These are phyloP conservation scores for Platichthys stellatus DNA, from an alignment of 2,113 vertebrate genomes.

Conservation along the genomic window DNA sequence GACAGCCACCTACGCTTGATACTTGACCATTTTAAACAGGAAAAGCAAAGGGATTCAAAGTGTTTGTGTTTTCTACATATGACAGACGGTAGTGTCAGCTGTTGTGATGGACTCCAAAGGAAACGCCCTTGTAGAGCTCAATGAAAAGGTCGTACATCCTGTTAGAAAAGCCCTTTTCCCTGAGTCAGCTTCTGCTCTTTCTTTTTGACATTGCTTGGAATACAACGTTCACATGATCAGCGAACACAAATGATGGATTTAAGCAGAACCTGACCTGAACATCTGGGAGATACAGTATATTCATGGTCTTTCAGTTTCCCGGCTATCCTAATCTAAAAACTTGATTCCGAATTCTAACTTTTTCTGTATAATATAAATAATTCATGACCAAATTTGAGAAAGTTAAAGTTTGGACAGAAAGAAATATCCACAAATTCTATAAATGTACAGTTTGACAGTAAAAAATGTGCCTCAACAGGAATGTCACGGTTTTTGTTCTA, in stretches of 20 bases:
- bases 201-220: conserved; percentile 1
- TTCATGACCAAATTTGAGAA: no score
- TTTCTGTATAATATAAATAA: no score
- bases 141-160: conserved; percentile 15
- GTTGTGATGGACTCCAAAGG: neutral
- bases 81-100: conserved; percentile 10
- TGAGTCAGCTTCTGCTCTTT: conserved; percentile 16
- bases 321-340: no score
- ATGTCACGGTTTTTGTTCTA: no score
- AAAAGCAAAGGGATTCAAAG: neutral
- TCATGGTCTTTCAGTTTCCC: no score
- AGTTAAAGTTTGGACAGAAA: no score
- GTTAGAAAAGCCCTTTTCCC: conserved; percentile 18
- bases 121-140: conserved; percentile 15
- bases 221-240: neutral
- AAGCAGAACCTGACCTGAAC: conserved; percentile 1
- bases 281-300: neutral
- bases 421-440: no score
- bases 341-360: no score
- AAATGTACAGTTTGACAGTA: no score
- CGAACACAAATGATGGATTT: neutral
- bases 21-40: conserved; percentile 32
- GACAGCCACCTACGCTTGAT: conserved; percentile 49
- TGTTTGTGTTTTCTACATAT: conserved; percentile 7
- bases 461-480: no score